These are phyloP conservation scores for Clarias batrachus DNA, from an alignment of 2,113 vertebrate species.

Conservation along the genomic window DNA sequence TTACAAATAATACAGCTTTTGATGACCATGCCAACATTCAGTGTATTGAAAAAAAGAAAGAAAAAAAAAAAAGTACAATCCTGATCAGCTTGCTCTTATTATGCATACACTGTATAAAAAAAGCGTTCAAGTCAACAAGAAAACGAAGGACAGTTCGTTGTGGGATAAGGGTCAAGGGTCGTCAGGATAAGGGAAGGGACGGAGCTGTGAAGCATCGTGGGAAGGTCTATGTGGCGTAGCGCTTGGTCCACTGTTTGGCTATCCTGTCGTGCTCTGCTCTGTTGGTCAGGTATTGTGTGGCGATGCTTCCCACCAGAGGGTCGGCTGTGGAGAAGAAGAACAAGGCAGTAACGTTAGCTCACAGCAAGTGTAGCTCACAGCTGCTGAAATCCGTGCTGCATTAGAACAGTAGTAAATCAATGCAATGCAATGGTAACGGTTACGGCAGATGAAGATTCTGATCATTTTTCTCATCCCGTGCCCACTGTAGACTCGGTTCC, in stretches of 20 bases:
- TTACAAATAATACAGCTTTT: slow-evolving; percentile 71
- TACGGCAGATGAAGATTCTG: not conserved
- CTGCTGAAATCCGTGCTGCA: not conserved
- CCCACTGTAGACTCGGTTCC: not conserved
- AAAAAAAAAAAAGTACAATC: slow-evolving; percentile 65
- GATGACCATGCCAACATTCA: slow-evolving; percentile 77
- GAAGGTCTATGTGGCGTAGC: slow-evolving; percentile 73
- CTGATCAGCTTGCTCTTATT: slow-evolving; percentile 80
- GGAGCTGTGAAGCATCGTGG: not conserved
- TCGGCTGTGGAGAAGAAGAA: slow-evolving; percentile 64
- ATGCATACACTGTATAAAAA: slow-evolving; percentile 70
- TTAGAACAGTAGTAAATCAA: not conserved
- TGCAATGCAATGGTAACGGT: not conserved
- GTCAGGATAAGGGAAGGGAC: slow-evolving; percentile 33
- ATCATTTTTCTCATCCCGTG: not conserved
- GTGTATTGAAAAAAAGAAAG: slow-evolving; percentile 60
- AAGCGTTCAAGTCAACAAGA: slow-evolving; percentile 89
- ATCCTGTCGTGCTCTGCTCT: slow-evolving; percentile 77
- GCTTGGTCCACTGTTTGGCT: slow-evolving; percentile 80
- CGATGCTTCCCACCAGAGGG: slow-evolving; percentile 78
- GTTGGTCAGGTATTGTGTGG: slow-evolving; percentile 76
- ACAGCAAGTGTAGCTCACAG: not conserved
- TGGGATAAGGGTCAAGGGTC: not conserved
- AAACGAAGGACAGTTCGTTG: slow-evolving; percentile 55
- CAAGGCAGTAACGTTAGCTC: not conserved